Percentiles rank a stretch among this genome's conserved stretches.
Evolutionary conservation across 2,113 vertebrate genomes (phyloP).

Genomic region (Entosphenus tridentatus): DNA sequence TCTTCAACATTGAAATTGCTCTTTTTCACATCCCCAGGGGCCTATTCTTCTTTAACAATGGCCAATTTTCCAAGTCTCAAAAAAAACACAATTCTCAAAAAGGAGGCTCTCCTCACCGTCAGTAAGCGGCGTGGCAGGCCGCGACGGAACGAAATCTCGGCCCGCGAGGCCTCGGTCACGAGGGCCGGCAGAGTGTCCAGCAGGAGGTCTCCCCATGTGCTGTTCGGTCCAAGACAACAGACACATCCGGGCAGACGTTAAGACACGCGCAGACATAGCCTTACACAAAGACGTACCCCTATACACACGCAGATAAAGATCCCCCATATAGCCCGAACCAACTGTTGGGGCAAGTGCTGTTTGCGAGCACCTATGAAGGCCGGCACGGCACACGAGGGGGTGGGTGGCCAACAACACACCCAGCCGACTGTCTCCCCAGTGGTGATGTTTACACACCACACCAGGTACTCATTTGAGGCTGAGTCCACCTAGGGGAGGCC

Average conservation of each 20-base stretch:
- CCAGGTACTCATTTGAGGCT: no score
- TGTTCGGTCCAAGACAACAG: conserved; percentile 14
- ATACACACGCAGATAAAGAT: conserved; percentile 6
- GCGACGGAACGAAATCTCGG: conserved; percentile 23
- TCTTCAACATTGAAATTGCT: no score
- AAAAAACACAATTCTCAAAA: neutral
- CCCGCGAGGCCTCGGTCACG: conserved; percentile 36
- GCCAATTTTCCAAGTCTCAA: no score
- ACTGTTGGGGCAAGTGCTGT: neutral
- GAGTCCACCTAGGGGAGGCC: no score
- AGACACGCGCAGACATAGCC: neutral
- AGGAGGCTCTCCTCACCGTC: conserved; percentile 23
- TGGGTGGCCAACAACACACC: neutral
- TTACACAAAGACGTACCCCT: neutral
- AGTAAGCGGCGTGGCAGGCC: conserved; percentile 40
- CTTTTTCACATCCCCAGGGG: no score
- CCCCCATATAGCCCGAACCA: neutral
- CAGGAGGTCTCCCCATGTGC: conserved; percentile 61
- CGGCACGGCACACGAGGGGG: no score
- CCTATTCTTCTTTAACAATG: neutral
- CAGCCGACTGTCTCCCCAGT: no score
- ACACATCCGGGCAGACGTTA: neutral
- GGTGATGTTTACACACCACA: no score
- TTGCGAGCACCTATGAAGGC: neutral
- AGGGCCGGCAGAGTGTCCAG: conserved; percentile 43